These are phyloP conservation scores for Gasteruption jaculator DNA, from an alignment of 2,888 invertebrate species.

Conservation along the genomic window DNA sequence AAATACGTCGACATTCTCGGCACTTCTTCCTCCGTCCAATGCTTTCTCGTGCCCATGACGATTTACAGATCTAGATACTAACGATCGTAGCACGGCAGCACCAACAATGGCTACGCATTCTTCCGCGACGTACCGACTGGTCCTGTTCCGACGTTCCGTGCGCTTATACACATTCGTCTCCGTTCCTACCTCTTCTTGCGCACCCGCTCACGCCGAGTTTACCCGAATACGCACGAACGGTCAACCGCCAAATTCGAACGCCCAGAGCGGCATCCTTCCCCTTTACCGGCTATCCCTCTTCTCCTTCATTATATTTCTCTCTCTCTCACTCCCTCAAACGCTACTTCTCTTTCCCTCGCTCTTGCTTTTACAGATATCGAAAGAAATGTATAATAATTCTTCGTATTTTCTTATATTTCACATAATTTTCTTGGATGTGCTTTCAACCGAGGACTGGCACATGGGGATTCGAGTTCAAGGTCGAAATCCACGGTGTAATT, in stretches of 20 bases:
- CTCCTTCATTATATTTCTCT: constrained; percentile 7
- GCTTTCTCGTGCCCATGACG: constrained; percentile 54
- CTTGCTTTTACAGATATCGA: constrained; percentile 13
- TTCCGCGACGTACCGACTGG: constrained; percentile 46
- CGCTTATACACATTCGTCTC: constrained; percentile 17
- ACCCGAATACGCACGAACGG: constrained; percentile 15
- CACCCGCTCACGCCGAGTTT: constrained; percentile 11
- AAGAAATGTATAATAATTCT: no score
- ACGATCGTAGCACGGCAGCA: constrained; percentile 49
- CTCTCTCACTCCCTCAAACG: constrained; percentile 8
- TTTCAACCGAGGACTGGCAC: no score
- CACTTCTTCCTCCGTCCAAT: constrained; percentile 52
- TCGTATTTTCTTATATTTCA: no score
- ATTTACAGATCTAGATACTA: constrained; percentile 50
- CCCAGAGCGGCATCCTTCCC: constrained; percentile 5
- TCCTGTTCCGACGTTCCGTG: constrained; percentile 42
- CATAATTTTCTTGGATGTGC: no score
- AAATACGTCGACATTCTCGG: constrained; percentile 50
- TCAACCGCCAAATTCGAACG: constrained; percentile 25
- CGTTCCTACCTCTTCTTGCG: constrained; percentile 15
- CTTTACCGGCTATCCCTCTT: constrained; percentile 3
- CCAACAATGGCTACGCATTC: constrained; percentile 54
- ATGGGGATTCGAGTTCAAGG: no score
- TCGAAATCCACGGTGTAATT: no score
- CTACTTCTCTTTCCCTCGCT: constrained; percentile 9